phyloP scores from a whole-genome alignment of 1,140 invertebrate genomes.

The Orchesella cincta region DNA sequence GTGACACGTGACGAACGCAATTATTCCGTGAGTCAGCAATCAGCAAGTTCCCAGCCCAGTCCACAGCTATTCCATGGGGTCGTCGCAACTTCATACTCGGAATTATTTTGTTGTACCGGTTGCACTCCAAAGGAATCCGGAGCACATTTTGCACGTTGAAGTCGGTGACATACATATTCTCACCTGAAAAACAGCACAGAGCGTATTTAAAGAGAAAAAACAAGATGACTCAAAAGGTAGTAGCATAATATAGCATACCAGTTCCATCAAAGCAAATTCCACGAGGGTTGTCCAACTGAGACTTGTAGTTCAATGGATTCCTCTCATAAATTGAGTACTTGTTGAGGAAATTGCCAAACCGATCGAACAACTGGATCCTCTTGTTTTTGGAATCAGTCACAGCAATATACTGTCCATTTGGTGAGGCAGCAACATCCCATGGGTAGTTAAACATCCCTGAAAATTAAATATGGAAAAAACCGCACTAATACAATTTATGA shows the following conservation, averaged over 20 bases:
- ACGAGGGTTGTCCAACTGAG: no score
- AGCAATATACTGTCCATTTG: not conserved
- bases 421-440: not conserved
- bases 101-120: not conserved
- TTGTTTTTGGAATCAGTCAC: not conserved
- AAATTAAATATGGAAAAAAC: no score
- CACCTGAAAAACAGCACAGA: no score
- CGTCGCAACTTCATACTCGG: not conserved
- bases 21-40: not conserved
- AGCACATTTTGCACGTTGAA: slow-evolving; percentile 5
- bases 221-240: no score
- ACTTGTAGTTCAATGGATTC: no score
- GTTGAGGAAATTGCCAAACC: not conserved
- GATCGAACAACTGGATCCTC: not conserved
- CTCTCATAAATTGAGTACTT: no score
- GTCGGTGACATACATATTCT: no score
- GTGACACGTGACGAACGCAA: not conserved
- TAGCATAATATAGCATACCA: no score
- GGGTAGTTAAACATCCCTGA: not conserved
- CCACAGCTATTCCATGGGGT: slow-evolving; percentile 29
- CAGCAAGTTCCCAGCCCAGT: slow-evolving; percentile 20
- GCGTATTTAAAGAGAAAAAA: no score
- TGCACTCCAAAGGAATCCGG: not conserved
- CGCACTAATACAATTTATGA: not conserved
- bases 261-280: no score